Evolutionary conservation across 2,113 vertebrate genomes (phyloP).

Genomic region (Macroglossus sobrinus): DNA sequence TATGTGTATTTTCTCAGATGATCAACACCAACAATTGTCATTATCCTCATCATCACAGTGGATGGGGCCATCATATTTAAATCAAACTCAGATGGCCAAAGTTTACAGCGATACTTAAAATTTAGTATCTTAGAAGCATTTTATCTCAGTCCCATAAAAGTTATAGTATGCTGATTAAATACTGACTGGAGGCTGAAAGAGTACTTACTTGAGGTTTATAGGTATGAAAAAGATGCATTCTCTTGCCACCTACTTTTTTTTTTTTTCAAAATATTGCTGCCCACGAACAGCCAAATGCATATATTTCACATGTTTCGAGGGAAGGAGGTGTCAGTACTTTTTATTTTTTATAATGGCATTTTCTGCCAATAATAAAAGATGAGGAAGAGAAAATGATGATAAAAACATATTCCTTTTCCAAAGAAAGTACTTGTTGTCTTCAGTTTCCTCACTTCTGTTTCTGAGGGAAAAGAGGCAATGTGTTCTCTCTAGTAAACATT

Average conservation of each 20-base stretch:
- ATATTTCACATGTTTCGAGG: conserved; percentile 52
- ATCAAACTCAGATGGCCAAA: conserved; percentile 72
- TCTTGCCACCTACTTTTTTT: conserved; percentile 79
- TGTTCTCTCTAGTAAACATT: conserved; percentile 11
- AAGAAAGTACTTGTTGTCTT: conserved; percentile 39
- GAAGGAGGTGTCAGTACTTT: not conserved
- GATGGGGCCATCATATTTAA: conserved; percentile 75
- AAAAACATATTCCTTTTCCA: conserved; percentile 34
- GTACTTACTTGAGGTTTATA: conserved; percentile 75
- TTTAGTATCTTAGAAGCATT: conserved; percentile 79
- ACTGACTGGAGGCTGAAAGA: conserved; percentile 78
- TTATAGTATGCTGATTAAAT: conserved; percentile 82
- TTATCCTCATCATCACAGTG: conserved; percentile 47
- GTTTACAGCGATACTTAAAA: conserved; percentile 78
- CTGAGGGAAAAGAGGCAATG: not conserved
- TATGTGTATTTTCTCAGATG: not conserved
- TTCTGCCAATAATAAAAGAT: conserved; percentile 60
- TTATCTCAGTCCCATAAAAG: conserved; percentile 81
- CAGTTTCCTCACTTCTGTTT: conserved; percentile 24
- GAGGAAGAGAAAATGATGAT: conserved; percentile 31
- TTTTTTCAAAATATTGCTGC: conserved; percentile 65
- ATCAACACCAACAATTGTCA: conserved; percentile 61
- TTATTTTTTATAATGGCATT: conserved; percentile 64
- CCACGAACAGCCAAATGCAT: conserved; percentile 54
- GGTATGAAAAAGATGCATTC: conserved; percentile 72